phyloP scores from a whole-genome alignment of 2,888 invertebrate genomes.

The Drosophila nr. fundita region DNA sequence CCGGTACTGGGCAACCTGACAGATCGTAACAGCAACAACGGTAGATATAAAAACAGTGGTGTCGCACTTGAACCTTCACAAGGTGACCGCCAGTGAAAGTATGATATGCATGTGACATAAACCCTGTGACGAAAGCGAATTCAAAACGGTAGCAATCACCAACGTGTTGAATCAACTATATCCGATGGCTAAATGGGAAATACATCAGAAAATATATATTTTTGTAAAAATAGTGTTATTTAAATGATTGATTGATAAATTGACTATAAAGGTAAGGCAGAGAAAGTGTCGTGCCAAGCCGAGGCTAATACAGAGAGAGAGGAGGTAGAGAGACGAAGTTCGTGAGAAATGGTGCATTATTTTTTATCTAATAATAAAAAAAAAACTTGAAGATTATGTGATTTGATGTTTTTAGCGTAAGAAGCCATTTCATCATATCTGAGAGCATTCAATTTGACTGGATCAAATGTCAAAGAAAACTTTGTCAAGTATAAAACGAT shows the following conservation, averaged over 20 bases:
- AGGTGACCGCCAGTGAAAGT: constrained; percentile 77
- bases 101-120: constrained; percentile 61
- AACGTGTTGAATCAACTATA: constrained; percentile 33
- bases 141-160: neutral
- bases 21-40: constrained; percentile 4
- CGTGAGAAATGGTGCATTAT: constrained; percentile 4
- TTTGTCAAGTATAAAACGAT: neutral
- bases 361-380: neutral
- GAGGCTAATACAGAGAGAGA: constrained; percentile 14
- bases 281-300: constrained; percentile 46
- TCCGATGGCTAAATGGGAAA: constrained; percentile 7
- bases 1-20: constrained; percentile 38
- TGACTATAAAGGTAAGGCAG: constrained; percentile 24
- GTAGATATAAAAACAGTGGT: constrained; percentile 31
- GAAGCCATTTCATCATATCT: too few relatives aligned
- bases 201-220: neutral
- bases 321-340: neutral
- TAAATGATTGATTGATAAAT: constrained; percentile 51
- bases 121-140: constrained; percentile 16
- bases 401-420: neutral
- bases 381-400: neutral
- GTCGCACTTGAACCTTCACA: constrained; percentile 73
- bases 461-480: neutral
- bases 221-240: constrained; percentile 7
- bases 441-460: neutral